Evolutionary conservation across 2,888 invertebrate genomes (phyloP).

Genomic region (Leptodirus hochenwartii): DNA sequence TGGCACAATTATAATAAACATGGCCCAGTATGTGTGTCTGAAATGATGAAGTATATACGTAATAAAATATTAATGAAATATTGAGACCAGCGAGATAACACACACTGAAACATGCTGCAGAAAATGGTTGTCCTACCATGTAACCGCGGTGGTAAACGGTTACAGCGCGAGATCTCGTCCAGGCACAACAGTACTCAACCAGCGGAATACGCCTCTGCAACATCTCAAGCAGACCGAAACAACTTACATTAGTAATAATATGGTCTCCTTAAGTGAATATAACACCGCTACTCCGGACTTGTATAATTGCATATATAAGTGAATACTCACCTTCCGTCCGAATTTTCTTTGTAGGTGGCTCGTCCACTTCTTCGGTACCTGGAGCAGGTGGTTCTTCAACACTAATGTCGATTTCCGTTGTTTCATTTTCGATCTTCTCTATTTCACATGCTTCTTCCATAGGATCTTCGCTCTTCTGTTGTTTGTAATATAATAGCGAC

Average conservation of each 20-base stretch:
- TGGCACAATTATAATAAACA: not conserved
- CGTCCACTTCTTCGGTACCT: constrained; percentile 25
- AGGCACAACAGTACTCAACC: constrained; percentile 21
- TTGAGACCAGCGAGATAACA: too few species aligned
- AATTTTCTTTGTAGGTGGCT: constrained; percentile 17
- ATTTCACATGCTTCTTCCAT: too few species aligned
- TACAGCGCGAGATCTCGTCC: constrained; percentile 24
- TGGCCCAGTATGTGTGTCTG: too few species aligned
- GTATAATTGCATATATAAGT: constrained; percentile 3
- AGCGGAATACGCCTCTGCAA: constrained; percentile 29
- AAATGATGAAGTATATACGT: too few species aligned
- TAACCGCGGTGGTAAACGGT: constrained; percentile 26
- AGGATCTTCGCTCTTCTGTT: too few species aligned
- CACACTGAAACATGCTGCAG: constrained; percentile 22
- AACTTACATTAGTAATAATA: constrained; percentile 28
- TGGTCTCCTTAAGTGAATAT: constrained; percentile 18
- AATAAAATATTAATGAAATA: too few species aligned
- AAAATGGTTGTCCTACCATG: constrained; percentile 24
- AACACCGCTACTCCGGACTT: constrained; percentile 1
- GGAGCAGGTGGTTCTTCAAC: constrained; percentile 22
- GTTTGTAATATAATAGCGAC: too few species aligned
- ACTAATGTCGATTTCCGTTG: too few species aligned
- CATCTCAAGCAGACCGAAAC: constrained; percentile 32
- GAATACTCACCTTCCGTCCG: constrained; percentile 13
- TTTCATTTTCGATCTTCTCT: too few species aligned